These are phyloP conservation scores for Pholis gunnellus DNA, from an alignment of 2,113 vertebrate species.

Conservation along the genomic window DNA sequence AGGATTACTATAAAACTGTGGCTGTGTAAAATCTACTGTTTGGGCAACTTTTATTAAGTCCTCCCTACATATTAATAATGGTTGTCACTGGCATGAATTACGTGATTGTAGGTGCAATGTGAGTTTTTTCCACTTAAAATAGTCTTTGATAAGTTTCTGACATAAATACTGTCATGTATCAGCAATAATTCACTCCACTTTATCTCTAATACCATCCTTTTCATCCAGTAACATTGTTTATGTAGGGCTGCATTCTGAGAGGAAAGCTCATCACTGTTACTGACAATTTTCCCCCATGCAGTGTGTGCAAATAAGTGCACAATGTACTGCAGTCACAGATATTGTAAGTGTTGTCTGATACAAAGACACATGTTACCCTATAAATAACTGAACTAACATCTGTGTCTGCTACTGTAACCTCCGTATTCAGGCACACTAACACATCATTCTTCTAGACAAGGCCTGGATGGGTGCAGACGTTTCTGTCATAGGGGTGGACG, in stretches of 20 bases:
- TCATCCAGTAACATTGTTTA: not conserved
- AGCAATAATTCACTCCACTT: not conserved
- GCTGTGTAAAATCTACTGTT: constrained; percentile 5
- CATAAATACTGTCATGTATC: not conserved
- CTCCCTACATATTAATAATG: not conserved
- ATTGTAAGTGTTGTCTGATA: not conserved
- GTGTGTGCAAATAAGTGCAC: constrained; percentile 23
- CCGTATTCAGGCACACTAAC: constrained; percentile 13
- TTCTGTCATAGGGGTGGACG: constrained; percentile 3
- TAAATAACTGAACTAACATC: constrained; percentile 12
- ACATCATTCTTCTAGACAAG: constrained; percentile 8
- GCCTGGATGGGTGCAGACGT: constrained; percentile 4
- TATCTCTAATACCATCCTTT: not conserved
- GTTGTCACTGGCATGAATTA: not conserved
- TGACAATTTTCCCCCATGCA: not conserved
- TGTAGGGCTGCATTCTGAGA: constrained; percentile 2
- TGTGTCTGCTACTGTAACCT: not conserved
- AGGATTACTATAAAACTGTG: not conserved
- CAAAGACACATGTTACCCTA: not conserved
- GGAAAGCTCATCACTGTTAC: not conserved
- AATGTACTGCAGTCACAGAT: constrained; percentile 6
- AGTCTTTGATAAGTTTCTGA: constrained; percentile 15
- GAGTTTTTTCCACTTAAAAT: constrained; percentile 22
- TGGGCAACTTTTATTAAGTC: constrained; percentile 23
- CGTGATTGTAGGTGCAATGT: constrained; percentile 2